phyloP scores from a whole-genome alignment of 2,797 vertebrate genomes.

The Artibeus jamaicensis region DNA sequence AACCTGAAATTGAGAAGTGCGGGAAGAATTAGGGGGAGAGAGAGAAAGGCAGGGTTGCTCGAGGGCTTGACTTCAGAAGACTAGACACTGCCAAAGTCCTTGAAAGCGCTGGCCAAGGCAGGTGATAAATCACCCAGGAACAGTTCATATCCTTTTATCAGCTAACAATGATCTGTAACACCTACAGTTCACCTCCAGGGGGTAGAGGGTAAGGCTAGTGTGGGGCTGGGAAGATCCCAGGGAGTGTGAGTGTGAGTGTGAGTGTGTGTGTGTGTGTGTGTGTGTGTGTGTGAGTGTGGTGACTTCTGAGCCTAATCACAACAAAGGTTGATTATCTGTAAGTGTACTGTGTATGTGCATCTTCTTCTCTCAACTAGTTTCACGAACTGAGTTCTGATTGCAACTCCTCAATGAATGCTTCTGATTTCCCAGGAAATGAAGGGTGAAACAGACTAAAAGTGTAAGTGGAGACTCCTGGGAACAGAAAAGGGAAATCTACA shows the following conservation, averaged over 20 bases:
- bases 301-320: not conserved
- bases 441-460: not conserved
- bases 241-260: no score
- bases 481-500: not conserved
- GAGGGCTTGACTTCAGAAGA: not conserved
- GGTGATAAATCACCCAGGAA: not conserved
- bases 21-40: not conserved
- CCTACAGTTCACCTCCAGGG: not conserved
- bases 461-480: not conserved
- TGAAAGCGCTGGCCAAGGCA: not conserved
- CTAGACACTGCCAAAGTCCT: not conserved
- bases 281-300: no score
- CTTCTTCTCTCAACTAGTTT: not conserved
- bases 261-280: no score
- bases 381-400: not conserved
- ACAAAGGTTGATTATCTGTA: not conserved
- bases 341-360: not conserved
- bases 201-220: not conserved
- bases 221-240: not conserved
- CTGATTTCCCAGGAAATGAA: not conserved
- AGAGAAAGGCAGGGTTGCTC: not conserved
- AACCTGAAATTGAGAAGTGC: constrained; percentile 85
- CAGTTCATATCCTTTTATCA: fast-evolving
- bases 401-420: not conserved
- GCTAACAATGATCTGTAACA: not conserved